phyloP scores from a whole-genome alignment of 2,113 vertebrate genomes.

The Raja brachyura region DNA sequence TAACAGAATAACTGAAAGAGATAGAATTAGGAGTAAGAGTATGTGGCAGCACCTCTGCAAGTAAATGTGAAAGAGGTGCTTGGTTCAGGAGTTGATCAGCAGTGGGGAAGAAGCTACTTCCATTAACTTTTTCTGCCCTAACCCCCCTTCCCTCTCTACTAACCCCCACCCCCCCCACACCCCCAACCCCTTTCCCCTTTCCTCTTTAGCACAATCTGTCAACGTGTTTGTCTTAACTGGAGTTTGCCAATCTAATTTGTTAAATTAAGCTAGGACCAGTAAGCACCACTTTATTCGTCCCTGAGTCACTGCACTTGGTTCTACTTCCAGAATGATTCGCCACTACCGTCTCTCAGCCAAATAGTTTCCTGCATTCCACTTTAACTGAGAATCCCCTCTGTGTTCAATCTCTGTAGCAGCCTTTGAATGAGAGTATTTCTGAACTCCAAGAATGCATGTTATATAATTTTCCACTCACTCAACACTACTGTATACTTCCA shows the following conservation, averaged over 20 bases:
- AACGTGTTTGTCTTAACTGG: neutral
- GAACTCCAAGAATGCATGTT: neutral
- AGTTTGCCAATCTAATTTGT: neutral
- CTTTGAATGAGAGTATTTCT: neutral
- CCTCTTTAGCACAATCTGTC: neutral
- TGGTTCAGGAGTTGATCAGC: too few relatives aligned
- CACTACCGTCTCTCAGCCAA: neutral
- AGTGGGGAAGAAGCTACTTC: neutral
- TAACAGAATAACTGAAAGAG: too few relatives aligned
- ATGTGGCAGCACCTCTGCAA: neutral
- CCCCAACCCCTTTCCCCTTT: neutral
- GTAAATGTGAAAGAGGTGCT: too few relatives aligned
- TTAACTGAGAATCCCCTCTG: neutral
- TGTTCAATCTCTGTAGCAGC: neutral
- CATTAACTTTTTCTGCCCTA: neutral
- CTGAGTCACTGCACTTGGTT: neutral
- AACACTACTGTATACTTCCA: neutral
- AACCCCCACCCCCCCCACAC: neutral
- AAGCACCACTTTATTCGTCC: neutral
- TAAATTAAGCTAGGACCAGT: neutral
- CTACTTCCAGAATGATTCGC: neutral
- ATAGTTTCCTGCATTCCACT: neutral
- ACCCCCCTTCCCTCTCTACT: neutral
- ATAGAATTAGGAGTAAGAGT: too few relatives aligned
- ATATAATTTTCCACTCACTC: neutral